Conservation (phyloP, 2,888 invertebrate species). For the Amiota minor region DNA sequence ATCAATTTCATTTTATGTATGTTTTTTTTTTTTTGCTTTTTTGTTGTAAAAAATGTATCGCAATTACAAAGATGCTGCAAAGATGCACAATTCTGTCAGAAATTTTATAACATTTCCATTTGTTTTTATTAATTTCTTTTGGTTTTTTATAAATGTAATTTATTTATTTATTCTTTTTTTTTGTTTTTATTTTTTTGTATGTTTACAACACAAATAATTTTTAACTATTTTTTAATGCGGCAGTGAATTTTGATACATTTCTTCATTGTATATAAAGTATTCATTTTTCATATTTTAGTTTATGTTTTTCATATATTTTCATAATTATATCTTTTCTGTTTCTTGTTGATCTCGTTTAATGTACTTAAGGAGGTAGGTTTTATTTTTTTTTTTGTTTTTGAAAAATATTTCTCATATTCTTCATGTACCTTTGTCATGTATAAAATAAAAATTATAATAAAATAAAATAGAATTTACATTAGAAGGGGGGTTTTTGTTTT, state of each 20-base stretch:
- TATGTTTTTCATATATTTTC: background rate
- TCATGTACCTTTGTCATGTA: conserved; percentile 32
- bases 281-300: conserved; percentile 36
- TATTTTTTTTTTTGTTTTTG: conserved; percentile 43
- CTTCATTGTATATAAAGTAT: conserved; percentile 41
- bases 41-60: conserved; percentile 5
- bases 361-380: conserved; percentile 58
- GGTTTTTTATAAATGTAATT: background rate
- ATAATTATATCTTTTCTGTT: conserved; percentile 33
- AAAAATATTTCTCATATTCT: conserved; percentile 29
- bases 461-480: conserved; percentile 43
- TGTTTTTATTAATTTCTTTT: background rate
- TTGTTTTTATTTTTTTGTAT: background rate
- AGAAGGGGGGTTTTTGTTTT: conserved; percentile 49
- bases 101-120: conserved; percentile 40
- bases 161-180: background rate
- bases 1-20: background rate
- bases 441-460: conserved; percentile 46
- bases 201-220: background rate
- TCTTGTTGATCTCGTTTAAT: conserved; percentile 37
- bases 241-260: conserved; percentile 46
- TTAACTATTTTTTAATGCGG: conserved; percentile 16
- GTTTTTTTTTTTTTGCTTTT: background rate
- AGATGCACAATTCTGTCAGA: conserved; percentile 61
- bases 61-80: background rate